Evolutionary conservation across 2,797 vertebrate genomes (phyloP).

Genomic region (Hozukius guyotensis): DNA sequence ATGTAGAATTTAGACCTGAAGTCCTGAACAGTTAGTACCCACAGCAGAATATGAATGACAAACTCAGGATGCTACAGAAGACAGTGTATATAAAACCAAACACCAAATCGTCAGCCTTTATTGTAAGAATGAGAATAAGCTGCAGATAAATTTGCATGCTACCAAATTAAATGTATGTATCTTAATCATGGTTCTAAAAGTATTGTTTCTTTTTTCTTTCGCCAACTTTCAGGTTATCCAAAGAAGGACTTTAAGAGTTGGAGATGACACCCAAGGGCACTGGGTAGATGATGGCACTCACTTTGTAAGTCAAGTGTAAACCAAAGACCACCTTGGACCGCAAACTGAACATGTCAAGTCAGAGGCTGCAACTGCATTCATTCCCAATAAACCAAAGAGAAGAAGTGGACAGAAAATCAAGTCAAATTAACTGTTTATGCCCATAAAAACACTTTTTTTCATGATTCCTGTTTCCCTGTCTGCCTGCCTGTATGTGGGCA

Average conservation of each 20-base stretch:
- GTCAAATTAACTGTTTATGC: neutral
- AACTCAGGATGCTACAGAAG: neutral
- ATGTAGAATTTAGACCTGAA: neutral
- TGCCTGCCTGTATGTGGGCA: neutral
- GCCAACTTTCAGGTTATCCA: slow-evolving; percentile 75
- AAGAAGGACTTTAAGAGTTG: slow-evolving; percentile 74
- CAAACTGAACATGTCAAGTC: slow-evolving; percentile 14
- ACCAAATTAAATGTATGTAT: neutral
- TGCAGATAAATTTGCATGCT: neutral
- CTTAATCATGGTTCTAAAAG: neutral
- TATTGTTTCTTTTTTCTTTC: slow-evolving; percentile 7
- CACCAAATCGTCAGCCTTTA: neutral
- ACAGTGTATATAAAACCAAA: neutral
- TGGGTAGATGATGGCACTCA: slow-evolving; percentile 87
- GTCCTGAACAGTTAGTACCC: neutral
- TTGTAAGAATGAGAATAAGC: neutral
- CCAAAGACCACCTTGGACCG: neutral
- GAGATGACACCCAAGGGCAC: slow-evolving; percentile 78
- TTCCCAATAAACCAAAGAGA: slow-evolving; percentile 20
- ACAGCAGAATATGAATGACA: neutral
- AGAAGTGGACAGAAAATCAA: neutral
- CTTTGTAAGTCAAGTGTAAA: slow-evolving; percentile 87
- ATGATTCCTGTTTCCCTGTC: neutral
- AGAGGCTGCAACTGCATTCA: slow-evolving; percentile 10
- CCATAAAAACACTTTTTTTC: neutral